Percentiles rank a stretch among this genome's conserved stretches.
Conservation (phyloP, 2,113 vertebrate genomes). For the Meriones unguiculatus region DNA sequence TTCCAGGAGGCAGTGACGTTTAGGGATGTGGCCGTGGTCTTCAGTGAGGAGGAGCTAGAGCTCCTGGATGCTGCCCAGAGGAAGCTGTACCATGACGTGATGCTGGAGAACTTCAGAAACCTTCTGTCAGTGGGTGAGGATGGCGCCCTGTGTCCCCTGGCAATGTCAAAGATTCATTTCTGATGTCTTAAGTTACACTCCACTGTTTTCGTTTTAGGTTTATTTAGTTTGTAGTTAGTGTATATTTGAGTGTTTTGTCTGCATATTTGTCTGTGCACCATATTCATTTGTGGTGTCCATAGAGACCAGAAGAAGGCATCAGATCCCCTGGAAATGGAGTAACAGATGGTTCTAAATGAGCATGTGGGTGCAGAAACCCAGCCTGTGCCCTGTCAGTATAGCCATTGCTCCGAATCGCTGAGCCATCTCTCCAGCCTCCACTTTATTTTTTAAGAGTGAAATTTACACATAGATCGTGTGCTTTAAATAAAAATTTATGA, state of each 20-base stretch:
- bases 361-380: not conserved
- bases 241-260: not conserved
- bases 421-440: not conserved
- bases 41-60: constrained; percentile 69
- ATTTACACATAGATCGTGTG: not conserved
- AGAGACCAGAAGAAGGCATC: not conserved
- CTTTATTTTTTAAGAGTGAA: no score
- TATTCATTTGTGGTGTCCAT: not conserved
- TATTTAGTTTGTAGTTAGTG: not conserved
- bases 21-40: constrained; percentile 73
- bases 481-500: not conserved
- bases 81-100: constrained; percentile 74
- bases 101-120: constrained; percentile 78
- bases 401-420: not conserved
- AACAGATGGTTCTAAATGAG: not conserved
- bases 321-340: not conserved
- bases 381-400: not conserved
- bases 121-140: constrained; percentile 74
- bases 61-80: constrained; percentile 52
- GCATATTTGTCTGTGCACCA: not conserved
- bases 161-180: not conserved
- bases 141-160: rapidly evolving
- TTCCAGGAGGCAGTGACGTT: constrained; percentile 65
- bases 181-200: not conserved
- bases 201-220: not conserved